Evolutionary conservation across 2,113 vertebrate species (phyloP).

Genomic region (Peromyscus maniculatus): DNA sequence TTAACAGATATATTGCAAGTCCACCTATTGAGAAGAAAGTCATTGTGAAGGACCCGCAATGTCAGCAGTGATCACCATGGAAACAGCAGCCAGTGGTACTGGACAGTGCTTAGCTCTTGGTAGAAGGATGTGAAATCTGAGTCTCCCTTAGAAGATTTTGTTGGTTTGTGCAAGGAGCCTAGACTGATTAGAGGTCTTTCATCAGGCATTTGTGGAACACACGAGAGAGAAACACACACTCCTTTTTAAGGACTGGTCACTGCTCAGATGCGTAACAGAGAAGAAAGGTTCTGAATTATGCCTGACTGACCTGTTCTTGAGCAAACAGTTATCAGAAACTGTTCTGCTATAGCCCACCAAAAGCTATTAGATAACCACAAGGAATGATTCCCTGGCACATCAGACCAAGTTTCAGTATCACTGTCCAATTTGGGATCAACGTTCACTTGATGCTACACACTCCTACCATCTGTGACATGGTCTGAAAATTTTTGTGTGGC

Average conservation of each 20-base stretch:
- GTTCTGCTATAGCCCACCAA: background rate
- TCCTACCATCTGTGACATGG: background rate
- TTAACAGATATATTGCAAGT: background rate
- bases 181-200: background rate
- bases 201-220: background rate
- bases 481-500: background rate
- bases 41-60: background rate
- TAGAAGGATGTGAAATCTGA: background rate
- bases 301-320: constrained; percentile 12
- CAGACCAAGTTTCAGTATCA: background rate
- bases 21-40: background rate
- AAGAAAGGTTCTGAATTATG: background rate
- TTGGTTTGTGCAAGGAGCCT: background rate
- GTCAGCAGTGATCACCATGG: constrained; percentile 38
- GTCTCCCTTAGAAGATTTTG: background rate
- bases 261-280: constrained; percentile 12
- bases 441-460: background rate
- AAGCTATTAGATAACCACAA: background rate
- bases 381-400: background rate
- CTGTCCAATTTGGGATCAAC: background rate
- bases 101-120: background rate
- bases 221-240: background rate
- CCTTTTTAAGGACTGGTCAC: constrained; percentile 36
- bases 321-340: constrained; percentile 11
- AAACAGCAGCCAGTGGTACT: constrained; percentile 1